Evolutionary conservation across 2,888 invertebrate species (phyloP).

Genomic region (Hypercompe scribonia): DNA sequence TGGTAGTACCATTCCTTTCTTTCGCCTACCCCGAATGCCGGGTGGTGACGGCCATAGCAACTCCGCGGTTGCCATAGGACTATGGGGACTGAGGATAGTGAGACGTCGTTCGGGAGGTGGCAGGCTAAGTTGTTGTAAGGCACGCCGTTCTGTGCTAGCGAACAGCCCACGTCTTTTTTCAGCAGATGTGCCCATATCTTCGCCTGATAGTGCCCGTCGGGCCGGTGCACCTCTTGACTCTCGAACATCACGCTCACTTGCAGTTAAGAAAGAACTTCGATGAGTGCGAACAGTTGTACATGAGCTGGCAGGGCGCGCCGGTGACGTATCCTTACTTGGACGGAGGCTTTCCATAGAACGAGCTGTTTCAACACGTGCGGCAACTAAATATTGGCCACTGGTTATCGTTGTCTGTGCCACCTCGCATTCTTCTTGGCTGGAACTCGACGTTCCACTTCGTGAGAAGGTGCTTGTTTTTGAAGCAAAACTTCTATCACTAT

Average conservation of each 20-base stretch:
- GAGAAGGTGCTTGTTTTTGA: conserved; percentile 85
- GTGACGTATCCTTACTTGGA: conserved; percentile 84
- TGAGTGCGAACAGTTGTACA: conserved; percentile 83
- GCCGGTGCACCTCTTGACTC: conserved; percentile 89
- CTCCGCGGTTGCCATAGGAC: conserved; percentile 90
- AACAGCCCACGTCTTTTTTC: conserved; percentile 89
- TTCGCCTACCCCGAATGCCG: conserved; percentile 88
- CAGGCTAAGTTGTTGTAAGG: conserved; percentile 89
- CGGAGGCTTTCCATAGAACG: conserved; percentile 91
- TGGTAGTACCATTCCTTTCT: conserved; percentile 91
- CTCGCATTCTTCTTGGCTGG: conserved; percentile 90
- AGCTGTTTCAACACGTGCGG: conserved; percentile 86
- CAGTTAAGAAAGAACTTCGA: conserved; percentile 88
- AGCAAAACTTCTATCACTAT: conserved; percentile 82
- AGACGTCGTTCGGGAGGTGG: conserved; percentile 90
- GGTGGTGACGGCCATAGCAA: conserved; percentile 88
- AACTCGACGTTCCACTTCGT: conserved; percentile 88
- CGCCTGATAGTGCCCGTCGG: conserved; percentile 88
- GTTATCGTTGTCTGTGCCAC: conserved; percentile 81
- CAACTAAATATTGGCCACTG: conserved; percentile 85
- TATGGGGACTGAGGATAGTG: conserved; percentile 93
- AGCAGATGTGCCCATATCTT: conserved; percentile 87
- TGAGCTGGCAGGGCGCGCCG: conserved; percentile 85
- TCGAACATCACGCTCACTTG: conserved; percentile 89
- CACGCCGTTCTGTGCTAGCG: conserved; percentile 88